These are phyloP conservation scores for Caenorhabditis doughertyi DNA, from an alignment of 2,888 invertebrate genomes.

Conservation along the genomic window DNA sequence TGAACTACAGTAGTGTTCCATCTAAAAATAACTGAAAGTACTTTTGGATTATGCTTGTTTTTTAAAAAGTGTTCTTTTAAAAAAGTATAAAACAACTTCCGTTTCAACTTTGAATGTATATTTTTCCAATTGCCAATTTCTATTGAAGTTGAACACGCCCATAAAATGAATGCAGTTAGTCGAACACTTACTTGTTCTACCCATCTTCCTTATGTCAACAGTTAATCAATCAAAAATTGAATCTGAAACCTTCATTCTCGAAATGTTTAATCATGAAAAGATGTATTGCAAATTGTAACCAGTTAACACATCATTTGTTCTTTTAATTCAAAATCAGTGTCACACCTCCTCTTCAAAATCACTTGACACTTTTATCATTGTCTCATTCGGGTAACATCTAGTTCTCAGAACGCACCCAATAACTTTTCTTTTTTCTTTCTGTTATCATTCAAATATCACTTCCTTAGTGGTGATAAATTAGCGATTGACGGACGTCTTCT, in stretches of 20 bases:
- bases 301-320: constrained; percentile 24
- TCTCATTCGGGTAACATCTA: constrained; percentile 16
- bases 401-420: constrained; percentile 32
- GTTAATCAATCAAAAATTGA: constrained; percentile 1
- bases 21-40: constrained; percentile 7
- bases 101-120: not conserved
- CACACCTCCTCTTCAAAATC: constrained; percentile 8
- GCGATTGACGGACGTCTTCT: not conserved
- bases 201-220: not conserved
- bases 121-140: not conserved
- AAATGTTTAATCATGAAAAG: constrained; percentile 5
- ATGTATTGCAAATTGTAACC: not conserved
- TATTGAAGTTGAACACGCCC: constrained; percentile 4
- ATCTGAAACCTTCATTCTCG: constrained; percentile 5
- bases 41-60: not conserved
- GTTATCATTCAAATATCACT: constrained; percentile 11
- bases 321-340: constrained; percentile 18
- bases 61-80: constrained; percentile 3
- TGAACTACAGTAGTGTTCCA: not conserved
- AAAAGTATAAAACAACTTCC: not conserved
- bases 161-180: constrained; percentile 21
- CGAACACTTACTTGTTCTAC: constrained; percentile 15
- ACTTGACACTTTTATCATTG: constrained; percentile 21
- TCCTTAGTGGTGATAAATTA: not conserved
- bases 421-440: not conserved